These are phyloP conservation scores for Cathartes aura DNA, from an alignment of 2,113 vertebrate species.

Conservation along the genomic window DNA sequence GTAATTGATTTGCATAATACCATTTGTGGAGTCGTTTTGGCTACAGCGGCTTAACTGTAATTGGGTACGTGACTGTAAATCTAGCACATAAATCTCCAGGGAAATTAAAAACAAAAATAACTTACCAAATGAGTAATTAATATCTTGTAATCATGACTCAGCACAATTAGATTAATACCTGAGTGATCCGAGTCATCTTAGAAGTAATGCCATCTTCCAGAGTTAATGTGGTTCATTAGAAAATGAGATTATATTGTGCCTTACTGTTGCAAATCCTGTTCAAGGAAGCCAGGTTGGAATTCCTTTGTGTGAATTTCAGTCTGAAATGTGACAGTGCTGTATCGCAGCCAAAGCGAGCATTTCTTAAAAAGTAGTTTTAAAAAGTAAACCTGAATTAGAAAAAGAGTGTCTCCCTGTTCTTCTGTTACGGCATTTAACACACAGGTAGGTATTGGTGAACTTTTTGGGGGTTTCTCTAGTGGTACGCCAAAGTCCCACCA, in stretches of 20 bases:
- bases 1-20: slow-evolving; percentile 31
- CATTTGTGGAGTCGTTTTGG: slow-evolving; percentile 26
- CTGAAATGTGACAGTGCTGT: not conserved
- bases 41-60: not conserved
- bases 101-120: slow-evolving; percentile 62
- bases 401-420: not conserved
- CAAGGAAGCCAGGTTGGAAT: not conserved
- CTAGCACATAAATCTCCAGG: not conserved
- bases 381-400: not conserved
- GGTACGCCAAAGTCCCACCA: not conserved
- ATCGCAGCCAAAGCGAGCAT: accelerated
- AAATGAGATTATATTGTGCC: not conserved
- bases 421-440: not conserved
- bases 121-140: slow-evolving; percentile 44
- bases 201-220: not conserved
- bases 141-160: slow-evolving; percentile 40
- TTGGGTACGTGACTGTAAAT: not conserved
- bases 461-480: not conserved
- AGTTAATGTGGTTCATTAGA: not conserved
- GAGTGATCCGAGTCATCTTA: not conserved
- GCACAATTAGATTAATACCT: slow-evolving; percentile 13
- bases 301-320: not conserved
- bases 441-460: not conserved
- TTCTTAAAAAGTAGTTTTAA: not conserved
- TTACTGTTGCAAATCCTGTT: not conserved